A percentile compares a stretch with the other conserved stretches of the same genome.
Conservation (phyloP, 2,888 invertebrate species). For the Drosophila infuscata region DNA sequence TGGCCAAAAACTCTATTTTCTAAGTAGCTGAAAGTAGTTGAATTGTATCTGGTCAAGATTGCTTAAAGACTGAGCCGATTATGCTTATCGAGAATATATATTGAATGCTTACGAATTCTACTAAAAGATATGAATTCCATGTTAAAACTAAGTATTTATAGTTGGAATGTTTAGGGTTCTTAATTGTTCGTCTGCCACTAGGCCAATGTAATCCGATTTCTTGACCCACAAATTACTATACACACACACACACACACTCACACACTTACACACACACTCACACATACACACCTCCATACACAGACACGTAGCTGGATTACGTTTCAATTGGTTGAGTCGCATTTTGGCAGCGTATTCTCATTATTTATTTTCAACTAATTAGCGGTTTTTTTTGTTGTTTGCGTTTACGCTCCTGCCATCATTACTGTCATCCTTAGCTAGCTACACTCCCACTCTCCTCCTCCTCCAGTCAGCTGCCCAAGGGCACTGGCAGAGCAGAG, state of each 20-base stretch:
- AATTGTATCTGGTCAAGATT: not conserved
- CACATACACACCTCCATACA: not conserved
- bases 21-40: not conserved
- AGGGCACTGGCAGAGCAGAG: not conserved
- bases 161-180: not conserved
- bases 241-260: conserved; percentile 1
- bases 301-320: conserved; percentile 8
- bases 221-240: conserved; percentile 41
- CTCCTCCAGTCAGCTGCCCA: not conserved
- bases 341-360: conserved; percentile 61
- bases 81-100: not conserved
- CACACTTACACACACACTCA: not conserved
- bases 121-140: no score
- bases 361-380: conserved; percentile 79
- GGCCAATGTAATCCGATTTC: conserved; percentile 12
- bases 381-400: conserved; percentile 70
- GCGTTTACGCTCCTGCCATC: conserved; percentile 40
- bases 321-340: conserved; percentile 52
- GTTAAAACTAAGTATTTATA: no score
- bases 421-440: conserved; percentile 50
- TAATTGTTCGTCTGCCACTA: not conserved
- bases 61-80: not conserved
- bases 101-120: not conserved
- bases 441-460: not conserved
- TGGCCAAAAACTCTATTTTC: not conserved